Base-by-base conservation (phyloP, 1,140 invertebrate species). In the Drosophila takahashii region DNA sequence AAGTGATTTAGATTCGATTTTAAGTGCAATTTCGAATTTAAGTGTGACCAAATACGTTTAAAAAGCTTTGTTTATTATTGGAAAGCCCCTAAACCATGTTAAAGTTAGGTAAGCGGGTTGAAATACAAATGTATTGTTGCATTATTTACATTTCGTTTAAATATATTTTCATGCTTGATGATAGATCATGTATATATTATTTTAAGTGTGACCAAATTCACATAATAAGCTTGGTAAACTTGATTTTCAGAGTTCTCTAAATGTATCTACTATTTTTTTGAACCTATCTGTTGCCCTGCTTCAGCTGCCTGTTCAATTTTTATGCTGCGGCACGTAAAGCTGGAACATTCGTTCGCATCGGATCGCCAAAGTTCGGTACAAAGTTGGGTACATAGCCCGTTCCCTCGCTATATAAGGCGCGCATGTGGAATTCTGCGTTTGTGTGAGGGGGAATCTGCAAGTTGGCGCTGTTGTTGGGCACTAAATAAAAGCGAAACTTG, bases 401-500 rank as follows among this genome's bases (percentile, higher is more conserved):
- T 48, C 22, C 62, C 59, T 45, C 13, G 51, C 47, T 79, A 64
- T 86, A 65, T 73, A 71, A 69, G 52, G 54, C 47, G 42, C 51
- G 36, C 37, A 62, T 70, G 53, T 62, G 74, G 39, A 52, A 60
- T 39, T 76, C 34, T 60, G 50, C 39, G 50, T 15, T 45, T 66
- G 60, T 66, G 61, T 58, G 71, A 50, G 58, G 52, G 71, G 83
- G 79, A 79, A 79, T 79, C 77, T 79, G 79, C 79, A 83, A 79
- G 44, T 79, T 83, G 80, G 75, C 80, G 83, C 78, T 86, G 77
- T 48, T 53, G 52, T 56, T 64, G 75, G 83, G 66, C 83, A 84
- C 76, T 89, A 89, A 89, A 89, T 89, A 89, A 89, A 89, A 89
- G 84, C 84, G 84, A 89, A 89, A 89, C 84, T 89, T 84, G 84